These are phyloP conservation scores for Thysanoteuthis rhombus DNA, from an alignment of 2,888 invertebrate genomes.

Conservation along the genomic window DNA sequence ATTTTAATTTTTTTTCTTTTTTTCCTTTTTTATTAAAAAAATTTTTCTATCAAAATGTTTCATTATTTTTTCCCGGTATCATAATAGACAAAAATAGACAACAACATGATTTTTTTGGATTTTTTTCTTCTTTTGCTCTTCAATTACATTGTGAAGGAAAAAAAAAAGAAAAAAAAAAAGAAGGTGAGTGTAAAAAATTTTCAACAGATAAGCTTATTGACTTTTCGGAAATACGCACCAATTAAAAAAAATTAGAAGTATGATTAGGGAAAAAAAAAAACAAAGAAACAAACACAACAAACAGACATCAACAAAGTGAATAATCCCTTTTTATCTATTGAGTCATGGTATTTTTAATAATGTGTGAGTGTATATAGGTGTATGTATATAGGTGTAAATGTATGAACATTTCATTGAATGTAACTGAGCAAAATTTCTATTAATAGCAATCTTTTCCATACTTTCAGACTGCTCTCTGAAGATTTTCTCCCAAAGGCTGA, in stretches of 20 bases:
- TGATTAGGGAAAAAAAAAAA: too few relatives aligned
- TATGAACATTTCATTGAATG: neutral
- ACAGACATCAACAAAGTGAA: neutral
- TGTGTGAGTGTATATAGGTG: neutral
- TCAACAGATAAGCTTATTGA: neutral
- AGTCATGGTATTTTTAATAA: neutral
- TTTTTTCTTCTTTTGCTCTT: neutral
- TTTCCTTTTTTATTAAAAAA: neutral
- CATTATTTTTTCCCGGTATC: neutral
- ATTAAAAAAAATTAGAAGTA: neutral
- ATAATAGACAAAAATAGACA: slow-evolving; percentile 12
- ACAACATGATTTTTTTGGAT: neutral
- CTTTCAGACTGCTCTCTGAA: too few relatives aligned
- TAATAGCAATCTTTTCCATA: too few relatives aligned
- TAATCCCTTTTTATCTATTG: neutral
- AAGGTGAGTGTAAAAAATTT: neutral
- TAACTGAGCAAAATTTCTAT: neutral
- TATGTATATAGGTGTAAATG: neutral
- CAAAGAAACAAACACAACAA: neutral
- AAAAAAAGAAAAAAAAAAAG: too few relatives aligned
- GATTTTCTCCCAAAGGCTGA: too few relatives aligned
- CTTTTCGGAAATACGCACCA: neutral
- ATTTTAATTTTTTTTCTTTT: neutral
- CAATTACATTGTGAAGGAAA: neutral
- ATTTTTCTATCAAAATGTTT: neutral